These are phyloP conservation scores for Hystrix brachyura DNA, from an alignment of 2,113 vertebrate species.

Conservation along the genomic window DNA sequence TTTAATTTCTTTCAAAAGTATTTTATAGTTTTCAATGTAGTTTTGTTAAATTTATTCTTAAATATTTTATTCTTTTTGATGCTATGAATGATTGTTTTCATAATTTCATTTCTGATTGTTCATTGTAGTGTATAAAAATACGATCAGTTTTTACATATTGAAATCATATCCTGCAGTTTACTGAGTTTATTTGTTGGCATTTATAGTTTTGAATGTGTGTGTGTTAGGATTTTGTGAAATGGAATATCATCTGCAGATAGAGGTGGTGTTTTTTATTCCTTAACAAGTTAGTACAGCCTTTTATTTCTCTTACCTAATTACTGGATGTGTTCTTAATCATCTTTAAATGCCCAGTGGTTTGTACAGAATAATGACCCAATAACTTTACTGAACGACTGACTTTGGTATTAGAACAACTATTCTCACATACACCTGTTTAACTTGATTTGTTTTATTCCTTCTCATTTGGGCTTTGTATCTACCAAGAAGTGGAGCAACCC, in stretches of 20 bases:
- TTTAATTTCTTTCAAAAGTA: background rate
- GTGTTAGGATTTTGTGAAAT: background rate
- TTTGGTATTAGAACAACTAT: background rate
- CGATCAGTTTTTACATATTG: background rate
- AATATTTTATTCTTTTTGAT: constrained; percentile 18
- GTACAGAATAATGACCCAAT: background rate
- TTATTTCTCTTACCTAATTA: constrained; percentile 9
- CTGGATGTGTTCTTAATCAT: background rate
- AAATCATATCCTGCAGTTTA: background rate
- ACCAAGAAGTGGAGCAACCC: background rate
- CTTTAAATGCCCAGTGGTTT: background rate
- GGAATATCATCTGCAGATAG: background rate
- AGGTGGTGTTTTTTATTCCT: background rate
- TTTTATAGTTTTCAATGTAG: background rate
- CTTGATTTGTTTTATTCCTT: background rate
- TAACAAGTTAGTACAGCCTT: background rate
- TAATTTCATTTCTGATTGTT: constrained; percentile 10
- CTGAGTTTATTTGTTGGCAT: background rate
- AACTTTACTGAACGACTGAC: background rate
- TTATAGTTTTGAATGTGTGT: background rate
- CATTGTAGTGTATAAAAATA: background rate
- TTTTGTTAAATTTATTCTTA: background rate
- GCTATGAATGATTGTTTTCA: constrained; percentile 10
- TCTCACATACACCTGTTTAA: background rate
- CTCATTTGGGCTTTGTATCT: background rate